A percentile compares a stretch with the other conserved stretches of the same genome.
These are phyloP conservation scores for Onychomys leucogaster DNA, from an alignment of 2,797 vertebrate species.

Conservation along the genomic window DNA sequence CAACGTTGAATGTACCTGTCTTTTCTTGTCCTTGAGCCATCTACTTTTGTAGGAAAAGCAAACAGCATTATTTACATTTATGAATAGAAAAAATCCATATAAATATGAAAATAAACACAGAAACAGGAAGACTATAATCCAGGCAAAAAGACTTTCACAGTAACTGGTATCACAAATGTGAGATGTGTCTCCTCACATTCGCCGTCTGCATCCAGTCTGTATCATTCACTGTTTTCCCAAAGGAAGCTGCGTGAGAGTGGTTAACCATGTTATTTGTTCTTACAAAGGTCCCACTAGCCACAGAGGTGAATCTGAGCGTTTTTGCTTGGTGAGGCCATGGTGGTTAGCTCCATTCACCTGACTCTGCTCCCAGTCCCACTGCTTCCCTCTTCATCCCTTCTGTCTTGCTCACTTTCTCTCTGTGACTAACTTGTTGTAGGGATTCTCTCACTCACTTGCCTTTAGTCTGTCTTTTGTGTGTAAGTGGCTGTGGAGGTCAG, in stretches of 20 bases:
- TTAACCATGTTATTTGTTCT: neutral
- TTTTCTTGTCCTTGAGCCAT: neutral
- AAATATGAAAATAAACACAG: neutral
- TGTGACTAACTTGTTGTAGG: neutral
- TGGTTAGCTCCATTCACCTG: neutral
- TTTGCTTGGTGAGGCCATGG: neutral
- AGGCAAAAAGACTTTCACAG: slow-evolving; percentile 4
- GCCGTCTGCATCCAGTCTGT: neutral
- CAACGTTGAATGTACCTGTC: neutral
- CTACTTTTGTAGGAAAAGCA: neutral
- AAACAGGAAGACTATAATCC: neutral
- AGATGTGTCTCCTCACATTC: neutral
- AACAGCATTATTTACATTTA: neutral
- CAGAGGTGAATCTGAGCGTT: neutral
- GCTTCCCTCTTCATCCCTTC: neutral
- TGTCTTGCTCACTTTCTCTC: neutral
- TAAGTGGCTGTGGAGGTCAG: too few species aligned
- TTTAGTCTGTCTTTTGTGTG: neutral
- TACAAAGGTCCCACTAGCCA: neutral
- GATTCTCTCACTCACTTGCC: neutral
- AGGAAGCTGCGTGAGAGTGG: neutral
- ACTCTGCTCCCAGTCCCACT: neutral
- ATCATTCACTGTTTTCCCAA: neutral
- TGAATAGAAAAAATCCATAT: neutral
- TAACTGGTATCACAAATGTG: neutral